A percentile compares a stretch with the other conserved stretches of the same genome.
phyloP scores from a whole-genome alignment of 1,140 invertebrate species.

The Ganaspis sp. region DNA sequence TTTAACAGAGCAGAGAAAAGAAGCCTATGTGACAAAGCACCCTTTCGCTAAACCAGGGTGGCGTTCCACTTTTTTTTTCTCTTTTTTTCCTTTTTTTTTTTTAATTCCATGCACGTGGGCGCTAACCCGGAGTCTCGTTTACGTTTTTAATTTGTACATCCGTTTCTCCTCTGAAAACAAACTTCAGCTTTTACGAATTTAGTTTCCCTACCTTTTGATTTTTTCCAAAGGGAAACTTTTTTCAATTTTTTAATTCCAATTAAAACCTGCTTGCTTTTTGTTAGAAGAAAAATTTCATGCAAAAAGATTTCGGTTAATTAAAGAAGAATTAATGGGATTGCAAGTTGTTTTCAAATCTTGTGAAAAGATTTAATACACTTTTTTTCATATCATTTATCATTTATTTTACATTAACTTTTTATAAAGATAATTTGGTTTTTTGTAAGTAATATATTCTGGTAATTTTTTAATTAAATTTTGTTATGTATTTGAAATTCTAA shows the following conservation, averaged over 20 bases:
- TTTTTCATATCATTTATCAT: no score
- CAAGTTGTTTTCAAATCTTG: no score
- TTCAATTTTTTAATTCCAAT: background rate
- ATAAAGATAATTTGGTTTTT: no score
- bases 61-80: slow-evolving; percentile 29
- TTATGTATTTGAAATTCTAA: no score
- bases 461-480: no score
- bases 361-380: no score
- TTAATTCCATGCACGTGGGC: background rate
- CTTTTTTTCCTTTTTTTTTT: background rate
- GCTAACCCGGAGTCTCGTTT: background rate
- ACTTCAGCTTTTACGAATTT: slow-evolving; percentile 11
- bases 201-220: background rate
- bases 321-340: no score
- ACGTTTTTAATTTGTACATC: slow-evolving; percentile 17
- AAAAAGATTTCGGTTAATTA: background rate
- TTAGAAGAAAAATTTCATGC: background rate
- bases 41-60: slow-evolving; percentile 42
- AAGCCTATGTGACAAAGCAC: slow-evolving; percentile 44
- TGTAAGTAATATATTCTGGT: no score
- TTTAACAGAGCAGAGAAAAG: slow-evolving; percentile 38
- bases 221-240: background rate
- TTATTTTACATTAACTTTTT: no score
- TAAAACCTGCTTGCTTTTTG: background rate
- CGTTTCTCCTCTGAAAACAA: slow-evolving; percentile 7